A percentile compares a stretch with the other conserved stretches of the same genome.
Evolutionary conservation across 1,140 invertebrate genomes (phyloP).

Genomic region (Coboldia fuscipes): DNA sequence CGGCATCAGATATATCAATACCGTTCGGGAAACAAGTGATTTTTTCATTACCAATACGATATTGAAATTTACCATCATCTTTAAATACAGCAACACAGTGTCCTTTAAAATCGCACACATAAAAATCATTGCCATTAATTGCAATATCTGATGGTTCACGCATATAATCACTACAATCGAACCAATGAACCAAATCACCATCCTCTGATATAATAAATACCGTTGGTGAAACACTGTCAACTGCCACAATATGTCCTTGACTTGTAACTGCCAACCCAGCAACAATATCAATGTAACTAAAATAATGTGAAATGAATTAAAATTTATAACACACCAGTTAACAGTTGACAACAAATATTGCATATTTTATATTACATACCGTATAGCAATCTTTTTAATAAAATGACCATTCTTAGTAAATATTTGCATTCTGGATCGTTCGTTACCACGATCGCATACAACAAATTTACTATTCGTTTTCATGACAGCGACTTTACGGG

Average conservation of each 20-base stretch:
- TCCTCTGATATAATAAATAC: constrained; percentile 84
- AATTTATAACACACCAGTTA: not conserved
- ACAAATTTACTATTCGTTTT: constrained; percentile 74
- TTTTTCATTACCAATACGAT: constrained; percentile 84
- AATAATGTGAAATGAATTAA: not conserved
- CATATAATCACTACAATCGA: constrained; percentile 94
- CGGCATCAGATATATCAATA: constrained; percentile 90
- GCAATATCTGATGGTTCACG: constrained; percentile 91
- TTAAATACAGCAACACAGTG: constrained; percentile 92
- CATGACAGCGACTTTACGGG: constrained; percentile 86
- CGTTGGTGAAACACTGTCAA: constrained; percentile 91
- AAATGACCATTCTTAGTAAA: constrained; percentile 74
- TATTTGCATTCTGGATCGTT: constrained; percentile 90
- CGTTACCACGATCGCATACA: constrained; percentile 89
- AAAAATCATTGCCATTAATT: constrained; percentile 79
- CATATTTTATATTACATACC: constrained; percentile 6
- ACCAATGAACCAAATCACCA: constrained; percentile 81
- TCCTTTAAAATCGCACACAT: constrained; percentile 94
- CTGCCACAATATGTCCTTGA: constrained; percentile 81
- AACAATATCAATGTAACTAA: constrained; percentile 89
- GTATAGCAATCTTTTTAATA: constrained; percentile 79
- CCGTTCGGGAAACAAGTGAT: constrained; percentile 95
- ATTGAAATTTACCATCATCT: constrained; percentile 72
- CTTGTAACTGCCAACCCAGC: constrained; percentile 80
- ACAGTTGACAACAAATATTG: not conserved